Percentiles rank a stretch among this genome's conserved stretches.
phyloP scores from a whole-genome alignment of 53 echinoderm and acorn worm genomes.

The Echinometra lucunter region DNA sequence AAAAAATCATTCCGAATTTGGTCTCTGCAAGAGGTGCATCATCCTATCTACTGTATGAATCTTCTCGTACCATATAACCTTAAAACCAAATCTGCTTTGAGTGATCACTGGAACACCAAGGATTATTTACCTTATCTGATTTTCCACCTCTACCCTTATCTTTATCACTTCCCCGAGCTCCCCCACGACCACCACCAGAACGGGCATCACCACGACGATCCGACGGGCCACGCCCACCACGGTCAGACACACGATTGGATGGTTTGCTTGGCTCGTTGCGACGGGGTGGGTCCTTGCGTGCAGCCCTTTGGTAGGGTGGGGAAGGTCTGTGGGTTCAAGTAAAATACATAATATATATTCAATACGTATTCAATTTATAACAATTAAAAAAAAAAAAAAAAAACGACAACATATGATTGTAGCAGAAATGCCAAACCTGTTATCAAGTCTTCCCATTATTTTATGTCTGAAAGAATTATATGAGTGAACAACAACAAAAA shows the following conservation, averaged over 20 bases:
- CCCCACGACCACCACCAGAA: conserved; percentile 73
- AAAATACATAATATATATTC: neutral
- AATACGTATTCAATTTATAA: neutral
- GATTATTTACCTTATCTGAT: conserved; percentile 54
- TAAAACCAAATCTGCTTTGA: too few relatives aligned
- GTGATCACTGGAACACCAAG: too few relatives aligned
- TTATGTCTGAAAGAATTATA: too few relatives aligned
- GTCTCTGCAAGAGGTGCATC: too few relatives aligned
- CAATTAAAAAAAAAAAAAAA: too few relatives aligned
- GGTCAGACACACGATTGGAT: conserved; percentile 55
- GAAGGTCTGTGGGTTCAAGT: conserved; percentile 78
- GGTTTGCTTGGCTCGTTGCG: conserved; percentile 91
- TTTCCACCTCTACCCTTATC: conserved; percentile 80
- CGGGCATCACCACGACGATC: conserved; percentile 77
- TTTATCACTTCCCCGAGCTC: conserved; percentile 76
- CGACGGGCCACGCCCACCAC: conserved; percentile 79
- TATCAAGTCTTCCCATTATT: too few relatives aligned
- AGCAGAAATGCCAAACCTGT: too few relatives aligned
- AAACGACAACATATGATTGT: too few relatives aligned
- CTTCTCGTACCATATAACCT: too few relatives aligned
- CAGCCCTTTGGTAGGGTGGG: conserved; percentile 86
- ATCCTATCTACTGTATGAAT: too few relatives aligned
- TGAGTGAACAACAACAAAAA: too few relatives aligned
- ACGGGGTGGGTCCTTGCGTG: conserved; percentile 91
- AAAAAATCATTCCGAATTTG: too few relatives aligned